Base-by-base conservation (phyloP, 2,113 vertebrate species). In the Eleginops maclovinus region DNA sequence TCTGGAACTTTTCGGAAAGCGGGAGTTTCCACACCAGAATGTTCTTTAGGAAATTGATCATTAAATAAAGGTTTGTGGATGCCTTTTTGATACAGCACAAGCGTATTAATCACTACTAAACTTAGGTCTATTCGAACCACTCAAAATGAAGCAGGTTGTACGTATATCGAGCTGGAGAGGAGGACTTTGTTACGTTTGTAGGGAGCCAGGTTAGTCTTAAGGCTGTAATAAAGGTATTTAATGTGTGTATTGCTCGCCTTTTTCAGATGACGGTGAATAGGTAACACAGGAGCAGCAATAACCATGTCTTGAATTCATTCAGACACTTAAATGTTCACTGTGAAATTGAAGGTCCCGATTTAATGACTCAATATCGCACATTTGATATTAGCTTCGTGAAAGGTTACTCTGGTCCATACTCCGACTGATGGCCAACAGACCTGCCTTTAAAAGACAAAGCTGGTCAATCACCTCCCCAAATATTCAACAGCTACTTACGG, bases 401-500 rank as follows among this genome's bases (percentile, higher is more conserved):
- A 87, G 58, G 36, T 67, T 63, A 87, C 68, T 44, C n/a, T 72
- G 75, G 54, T 78, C 55, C 67, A 80, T 80, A 86, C 81, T 66
- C 70, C 77, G 72, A 87, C 24, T 75, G 82, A 76, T 75, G 62
- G 47, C 69, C 56, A 84, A 72, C 76, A 82, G 73, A 77, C 47
- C 40, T 70, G 63, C 58, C 72, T 80, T 77, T 78, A 36, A 85
- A 79, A 85, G 76, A 79, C 0, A 2, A 8, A 79, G 36, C 47
- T 4, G 59, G 51, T 79, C 71, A 77, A 43, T 82, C 72, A 59
- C 49, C 50, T 61, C 63, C 49, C 36, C 16, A 83, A 69, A 91
- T 87, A 84, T 85, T 90, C 78, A 85, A 69, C 88, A 91, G 87
- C 87, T 83, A 79, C 86, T 93, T 88, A 75, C 64, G 72, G 41